These are phyloP conservation scores for Parelbella ahira DNA, from an alignment of 2,888 invertebrate genomes.

Conservation along the genomic window DNA sequence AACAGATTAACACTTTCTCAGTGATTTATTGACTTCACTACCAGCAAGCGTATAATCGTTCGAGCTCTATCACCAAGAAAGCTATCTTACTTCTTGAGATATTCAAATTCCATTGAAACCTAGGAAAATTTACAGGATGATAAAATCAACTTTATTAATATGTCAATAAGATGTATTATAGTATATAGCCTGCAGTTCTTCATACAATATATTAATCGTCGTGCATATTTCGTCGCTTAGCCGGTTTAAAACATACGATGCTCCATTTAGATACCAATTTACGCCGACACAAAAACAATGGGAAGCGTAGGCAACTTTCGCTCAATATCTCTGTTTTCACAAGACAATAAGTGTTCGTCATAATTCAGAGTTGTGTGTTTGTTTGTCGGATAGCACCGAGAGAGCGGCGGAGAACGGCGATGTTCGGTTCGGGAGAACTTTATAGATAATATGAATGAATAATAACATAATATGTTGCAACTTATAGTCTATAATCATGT, in stretches of 20 bases:
- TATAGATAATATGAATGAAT: too few species aligned
- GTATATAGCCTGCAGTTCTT: not conserved
- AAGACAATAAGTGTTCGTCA: conserved; percentile 32
- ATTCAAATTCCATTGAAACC: conserved; percentile 20
- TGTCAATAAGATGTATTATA: conserved; percentile 1
- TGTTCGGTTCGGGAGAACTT: too few species aligned
- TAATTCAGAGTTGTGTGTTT: conserved; percentile 59
- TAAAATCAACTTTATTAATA: conserved; percentile 11
- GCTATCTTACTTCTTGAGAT: conserved; percentile 15
- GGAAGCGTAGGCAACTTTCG: conserved; percentile 35
- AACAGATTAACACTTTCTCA: conserved; percentile 13
- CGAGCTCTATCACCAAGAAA: conserved; percentile 21
- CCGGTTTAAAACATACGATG: conserved; percentile 32
- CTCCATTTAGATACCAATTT: conserved; percentile 36
- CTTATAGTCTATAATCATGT: too few species aligned
- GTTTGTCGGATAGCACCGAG: too few species aligned
- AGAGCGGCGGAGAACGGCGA: too few species aligned
- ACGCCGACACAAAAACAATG: conserved; percentile 37
- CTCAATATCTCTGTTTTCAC: conserved; percentile 33
- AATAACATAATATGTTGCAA: too few species aligned
- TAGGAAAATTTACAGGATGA: not conserved
- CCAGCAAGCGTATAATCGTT: conserved; percentile 16
- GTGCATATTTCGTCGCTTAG: conserved; percentile 22
- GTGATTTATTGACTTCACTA: conserved; percentile 20
- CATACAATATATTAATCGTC: conserved; percentile 21